Conservation (phyloP, 2,113 vertebrate genomes). For the Trematocara unimaculatum region DNA sequence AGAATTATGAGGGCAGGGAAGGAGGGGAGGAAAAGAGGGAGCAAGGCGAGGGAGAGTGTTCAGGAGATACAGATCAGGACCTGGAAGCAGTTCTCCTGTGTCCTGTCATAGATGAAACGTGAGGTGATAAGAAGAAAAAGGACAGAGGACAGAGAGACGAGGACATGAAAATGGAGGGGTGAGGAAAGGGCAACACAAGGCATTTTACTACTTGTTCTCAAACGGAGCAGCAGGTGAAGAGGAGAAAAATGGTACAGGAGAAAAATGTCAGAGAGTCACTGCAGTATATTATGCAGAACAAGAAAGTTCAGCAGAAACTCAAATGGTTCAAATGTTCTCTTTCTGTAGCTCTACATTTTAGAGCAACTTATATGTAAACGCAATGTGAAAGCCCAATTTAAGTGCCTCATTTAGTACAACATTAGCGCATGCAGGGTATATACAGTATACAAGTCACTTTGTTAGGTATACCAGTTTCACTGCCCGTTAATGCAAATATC, state of each 20-base stretch:
- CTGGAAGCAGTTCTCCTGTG: constrained; percentile 54
- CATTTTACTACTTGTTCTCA: constrained; percentile 18
- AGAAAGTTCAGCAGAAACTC: neutral
- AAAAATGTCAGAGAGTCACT: constrained; percentile 36
- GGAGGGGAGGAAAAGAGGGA: neutral
- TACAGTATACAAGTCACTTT: neutral
- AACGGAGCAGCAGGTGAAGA: constrained; percentile 7
- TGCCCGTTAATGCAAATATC: neutral
- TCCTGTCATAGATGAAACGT: constrained; percentile 51
- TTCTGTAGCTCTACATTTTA: neutral
- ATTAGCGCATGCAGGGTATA: neutral
- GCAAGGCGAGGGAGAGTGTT: neutral
- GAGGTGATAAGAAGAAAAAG: constrained; percentile 40
- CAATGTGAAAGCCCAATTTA: neutral
- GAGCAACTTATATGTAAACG: neutral
- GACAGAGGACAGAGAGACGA: constrained; percentile 24
- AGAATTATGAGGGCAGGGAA: neutral
- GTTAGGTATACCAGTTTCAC: neutral
- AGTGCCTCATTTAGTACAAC: neutral
- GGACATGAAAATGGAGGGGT: constrained; percentile 9
- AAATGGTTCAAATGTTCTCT: constrained; percentile 7
- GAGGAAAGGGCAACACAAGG: constrained; percentile 19
- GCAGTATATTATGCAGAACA: neutral
- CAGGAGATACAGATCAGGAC: constrained; percentile 55
- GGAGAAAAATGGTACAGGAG: neutral